A percentile compares a stretch with the other conserved stretches of the same genome.
Conservation (phyloP, 2,797 vertebrate genomes). For the Anguilla pacifica region DNA sequence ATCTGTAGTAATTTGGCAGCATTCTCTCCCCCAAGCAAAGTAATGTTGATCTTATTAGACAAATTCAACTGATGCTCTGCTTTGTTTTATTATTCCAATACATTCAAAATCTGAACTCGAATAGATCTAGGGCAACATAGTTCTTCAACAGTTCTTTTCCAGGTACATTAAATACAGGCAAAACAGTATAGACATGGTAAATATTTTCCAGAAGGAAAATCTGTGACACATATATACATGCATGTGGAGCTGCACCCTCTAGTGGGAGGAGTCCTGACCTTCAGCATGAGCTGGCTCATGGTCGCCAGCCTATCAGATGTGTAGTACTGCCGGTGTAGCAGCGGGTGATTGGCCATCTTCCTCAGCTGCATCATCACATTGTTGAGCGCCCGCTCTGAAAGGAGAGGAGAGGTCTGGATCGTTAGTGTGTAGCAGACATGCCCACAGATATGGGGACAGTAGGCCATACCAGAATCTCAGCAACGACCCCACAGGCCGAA, state of each 20-base stretch:
- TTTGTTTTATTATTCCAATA: too few relatives aligned
- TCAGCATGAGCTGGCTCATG: constrained; percentile 82
- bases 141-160: too few relatives aligned
- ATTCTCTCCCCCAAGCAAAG: too few relatives aligned
- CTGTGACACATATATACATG: not conserved
- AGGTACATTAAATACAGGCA: not conserved
- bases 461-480: not conserved
- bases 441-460: not conserved
- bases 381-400: constrained; percentile 77
- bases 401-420: constrained; percentile 28
- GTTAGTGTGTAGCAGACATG: not conserved
- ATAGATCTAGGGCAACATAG: too few relatives aligned
- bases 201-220: too few relatives aligned
- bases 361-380: constrained; percentile 88
- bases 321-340: constrained; percentile 81
- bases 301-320: constrained; percentile 74
- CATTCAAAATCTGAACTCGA: too few relatives aligned
- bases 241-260: not conserved
- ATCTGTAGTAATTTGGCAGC: too few relatives aligned
- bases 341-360: constrained; percentile 87
- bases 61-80: too few relatives aligned
- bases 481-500: too few relatives aligned
- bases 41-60: too few relatives aligned
- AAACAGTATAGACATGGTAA: not conserved
- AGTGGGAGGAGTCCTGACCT: constrained; percentile 60